These are phyloP conservation scores for Bombyx mori DNA, from an alignment of 1,140 invertebrate genomes.

Conservation along the genomic window ASM3026992v2 NC_085134.1:1871001-1871500, in stretches of 20 bases:
- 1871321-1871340: conserved; percentile 47
- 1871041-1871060: background rate
- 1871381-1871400: conserved; percentile 62
- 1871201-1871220: no score
- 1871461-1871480: no score
- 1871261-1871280: no score
- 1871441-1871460: no score
- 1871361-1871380: conserved; percentile 54
- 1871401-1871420: conserved; percentile 50
- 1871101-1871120: background rate
- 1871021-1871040: conserved; percentile 8
- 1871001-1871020: conserved; percentile 60
- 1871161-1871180: no score
- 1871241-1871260: no score
- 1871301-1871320: background rate
- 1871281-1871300: background rate
- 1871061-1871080: background rate
- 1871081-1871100: background rate
- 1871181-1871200: no score
- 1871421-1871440: no score
- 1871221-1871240: no score
- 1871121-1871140: no score
- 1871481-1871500: no score
- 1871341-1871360: conserved; percentile 54
- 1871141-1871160: no score